Base-by-base conservation (phyloP, 2,113 vertebrate species). In the Alosa alosa region DNA sequence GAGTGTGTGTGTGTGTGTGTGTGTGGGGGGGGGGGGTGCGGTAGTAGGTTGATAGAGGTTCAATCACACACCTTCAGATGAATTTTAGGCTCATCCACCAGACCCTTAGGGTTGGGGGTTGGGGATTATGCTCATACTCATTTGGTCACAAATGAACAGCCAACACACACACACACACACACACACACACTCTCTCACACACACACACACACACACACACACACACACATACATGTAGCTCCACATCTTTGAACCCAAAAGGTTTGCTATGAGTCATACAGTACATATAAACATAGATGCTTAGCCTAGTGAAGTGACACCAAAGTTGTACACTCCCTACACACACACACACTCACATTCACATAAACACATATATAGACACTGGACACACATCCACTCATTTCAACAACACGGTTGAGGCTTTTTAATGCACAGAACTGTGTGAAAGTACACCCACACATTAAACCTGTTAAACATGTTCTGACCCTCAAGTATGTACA, bases 11-110 rank as follows among this genome's bases (percentile, higher is more conserved):
- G 55, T 57, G 8, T 57, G 55, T 13, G 85, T 85, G 86, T 85
- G 50, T 87, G 84, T 46, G 81, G 49, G 25, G 72, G 64, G 81
- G 84, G 52, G 25, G n/a, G 10, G 9, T 25, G 64, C 1, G 64
- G 0, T 36, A 31, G 64, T 6, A 9, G 64, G 64, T 72, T 72
- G 10, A 72, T 4, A 7, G 64, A 9, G 36, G 52, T 86, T 87
- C 85, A 86, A 86, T 88, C 87, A 86, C 81, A 84, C 47, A 83
- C 89, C 78, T 90, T 72, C 64, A 72, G 31, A 72, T 72, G 64
- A 72, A 36, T 31, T 72, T 9, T 7, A 36, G 11, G n/a, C 9
- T 31, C 25, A 10, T 31, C 64, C 64, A 72, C 25, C 64, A 72
- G n/a, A 72, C 6, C 52, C 15, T 17, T 13, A 55, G 13, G 52